Percentiles rank a stretch among this genome's conserved stretches.
Evolutionary conservation across 2,888 invertebrate genomes (phyloP).

Genomic region (Pachymerium ferrugineum): DNA sequence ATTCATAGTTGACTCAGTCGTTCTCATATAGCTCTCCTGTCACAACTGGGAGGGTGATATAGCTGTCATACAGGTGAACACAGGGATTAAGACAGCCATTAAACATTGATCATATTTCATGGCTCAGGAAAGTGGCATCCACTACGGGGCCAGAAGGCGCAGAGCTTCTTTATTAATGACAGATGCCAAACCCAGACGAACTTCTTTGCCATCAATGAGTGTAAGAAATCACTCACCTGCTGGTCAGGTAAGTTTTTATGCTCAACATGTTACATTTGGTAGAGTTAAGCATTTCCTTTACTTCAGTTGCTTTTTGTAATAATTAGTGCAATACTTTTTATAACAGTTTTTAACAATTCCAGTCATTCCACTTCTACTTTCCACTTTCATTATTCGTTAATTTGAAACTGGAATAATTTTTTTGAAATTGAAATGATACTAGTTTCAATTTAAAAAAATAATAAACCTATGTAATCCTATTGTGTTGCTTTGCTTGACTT

Average conservation of each 20-base stretch:
- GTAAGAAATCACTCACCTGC: constrained; percentile 41
- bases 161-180: too few relatives aligned
- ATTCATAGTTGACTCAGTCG: too few relatives aligned
- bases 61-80: too few relatives aligned
- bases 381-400: background rate
- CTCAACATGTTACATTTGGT: background rate
- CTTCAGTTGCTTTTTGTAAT: background rate
- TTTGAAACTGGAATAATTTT: background rate
- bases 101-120: too few relatives aligned
- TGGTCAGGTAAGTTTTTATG: constrained; percentile 40
- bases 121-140: too few relatives aligned
- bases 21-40: too few relatives aligned
- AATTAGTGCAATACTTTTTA: background rate
- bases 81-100: too few relatives aligned
- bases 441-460: too few relatives aligned
- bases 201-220: constrained; percentile 46
- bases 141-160: too few relatives aligned
- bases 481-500: background rate
- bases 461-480: background rate
- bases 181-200: constrained; percentile 40
- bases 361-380: background rate
- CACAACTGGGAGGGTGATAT: too few relatives aligned
- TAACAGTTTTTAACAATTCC: too few relatives aligned
- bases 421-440: background rate
- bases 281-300: background rate